These are phyloP conservation scores for Magallana nippona DNA, from an alignment of 2,888 invertebrate species.

Conservation along the genomic window DNA sequence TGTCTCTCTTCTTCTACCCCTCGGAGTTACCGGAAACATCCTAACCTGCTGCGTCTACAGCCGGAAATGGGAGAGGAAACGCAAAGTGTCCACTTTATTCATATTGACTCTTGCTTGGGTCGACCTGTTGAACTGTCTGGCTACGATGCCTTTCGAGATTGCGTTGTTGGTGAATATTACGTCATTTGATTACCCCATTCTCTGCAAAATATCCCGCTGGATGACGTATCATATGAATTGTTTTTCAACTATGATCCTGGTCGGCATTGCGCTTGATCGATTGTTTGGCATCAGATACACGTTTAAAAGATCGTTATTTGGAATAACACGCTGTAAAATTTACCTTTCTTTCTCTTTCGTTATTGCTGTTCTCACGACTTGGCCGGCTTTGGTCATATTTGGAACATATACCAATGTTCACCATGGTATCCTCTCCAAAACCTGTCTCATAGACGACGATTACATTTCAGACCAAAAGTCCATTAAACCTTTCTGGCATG, in stretches of 20 bases:
- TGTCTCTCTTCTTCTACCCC: conserved; percentile 28
- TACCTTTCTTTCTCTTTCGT: conserved; percentile 10
- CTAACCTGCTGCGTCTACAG: conserved; percentile 54
- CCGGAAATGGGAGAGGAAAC: conserved; percentile 48
- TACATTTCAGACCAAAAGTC: background rate
- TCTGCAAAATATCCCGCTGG: conserved; percentile 57
- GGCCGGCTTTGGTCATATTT: conserved; percentile 36
- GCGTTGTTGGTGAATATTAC: conserved; percentile 49
- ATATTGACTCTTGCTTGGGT: conserved; percentile 56
- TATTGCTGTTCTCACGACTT: conserved; percentile 10
- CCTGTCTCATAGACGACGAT: conserved; percentile 40
- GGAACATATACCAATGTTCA: conserved; percentile 32
- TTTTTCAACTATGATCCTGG: conserved; percentile 53
- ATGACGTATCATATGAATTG: conserved; percentile 56
- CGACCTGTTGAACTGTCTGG: conserved; percentile 55
- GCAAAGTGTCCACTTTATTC: conserved; percentile 57
- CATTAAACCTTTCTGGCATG: conserved; percentile 36
- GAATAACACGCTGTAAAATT: background rate
- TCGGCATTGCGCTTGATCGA: conserved; percentile 58
- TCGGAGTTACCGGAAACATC: conserved; percentile 51
- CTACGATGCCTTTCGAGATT: conserved; percentile 57
- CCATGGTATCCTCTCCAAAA: background rate
- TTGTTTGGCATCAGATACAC: conserved; percentile 41
- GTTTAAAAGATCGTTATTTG: conserved; percentile 36
- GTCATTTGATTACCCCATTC: conserved; percentile 48